phyloP scores from a whole-genome alignment of 2,888 invertebrate genomes.

The Hipparchia sbordonii region DNA sequence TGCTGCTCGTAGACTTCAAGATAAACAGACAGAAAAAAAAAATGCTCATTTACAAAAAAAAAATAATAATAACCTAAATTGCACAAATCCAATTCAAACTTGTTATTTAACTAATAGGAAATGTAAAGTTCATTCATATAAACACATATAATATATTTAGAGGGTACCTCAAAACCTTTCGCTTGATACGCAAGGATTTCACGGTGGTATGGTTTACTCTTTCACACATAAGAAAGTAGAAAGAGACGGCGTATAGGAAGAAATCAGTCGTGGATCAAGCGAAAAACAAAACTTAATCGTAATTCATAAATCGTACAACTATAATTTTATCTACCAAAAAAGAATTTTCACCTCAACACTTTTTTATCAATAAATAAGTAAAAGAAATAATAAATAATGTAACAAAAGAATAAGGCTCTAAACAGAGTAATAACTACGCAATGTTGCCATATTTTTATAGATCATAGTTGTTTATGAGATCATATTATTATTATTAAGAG shows the following conservation, averaged over 20 bases:
- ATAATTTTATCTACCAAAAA: slow-evolving; percentile 24
- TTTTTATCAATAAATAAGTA: slow-evolving; percentile 28
- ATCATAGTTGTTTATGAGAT: slow-evolving; percentile 48
- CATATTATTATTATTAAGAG: slow-evolving; percentile 40
- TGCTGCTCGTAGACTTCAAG: not conserved
- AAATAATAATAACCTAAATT: slow-evolving; percentile 61
- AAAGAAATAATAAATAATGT: slow-evolving; percentile 31
- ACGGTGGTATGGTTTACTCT: slow-evolving; percentile 34
- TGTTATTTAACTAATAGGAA: slow-evolving; percentile 46
- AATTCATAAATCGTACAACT: slow-evolving; percentile 26
- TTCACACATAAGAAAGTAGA: slow-evolving; percentile 15
- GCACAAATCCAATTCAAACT: slow-evolving; percentile 65
- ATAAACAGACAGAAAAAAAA: slow-evolving; percentile 27
- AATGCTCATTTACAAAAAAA: slow-evolving; percentile 18
- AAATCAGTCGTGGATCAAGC: slow-evolving; percentile 28
- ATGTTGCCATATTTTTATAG: slow-evolving; percentile 40
- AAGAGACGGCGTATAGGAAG: slow-evolving; percentile 21
- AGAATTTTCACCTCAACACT: slow-evolving; percentile 19
- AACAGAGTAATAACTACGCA: slow-evolving; percentile 35
- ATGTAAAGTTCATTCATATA: slow-evolving; percentile 29
- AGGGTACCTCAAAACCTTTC: slow-evolving; percentile 38
- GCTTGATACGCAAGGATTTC: slow-evolving; percentile 32
- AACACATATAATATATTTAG: slow-evolving; percentile 36
- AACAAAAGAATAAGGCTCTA: slow-evolving; percentile 27
- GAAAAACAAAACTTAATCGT: slow-evolving; percentile 14